Evolutionary conservation across 2,113 vertebrate species (phyloP).

Genomic region (Helogale parvula): DNA sequence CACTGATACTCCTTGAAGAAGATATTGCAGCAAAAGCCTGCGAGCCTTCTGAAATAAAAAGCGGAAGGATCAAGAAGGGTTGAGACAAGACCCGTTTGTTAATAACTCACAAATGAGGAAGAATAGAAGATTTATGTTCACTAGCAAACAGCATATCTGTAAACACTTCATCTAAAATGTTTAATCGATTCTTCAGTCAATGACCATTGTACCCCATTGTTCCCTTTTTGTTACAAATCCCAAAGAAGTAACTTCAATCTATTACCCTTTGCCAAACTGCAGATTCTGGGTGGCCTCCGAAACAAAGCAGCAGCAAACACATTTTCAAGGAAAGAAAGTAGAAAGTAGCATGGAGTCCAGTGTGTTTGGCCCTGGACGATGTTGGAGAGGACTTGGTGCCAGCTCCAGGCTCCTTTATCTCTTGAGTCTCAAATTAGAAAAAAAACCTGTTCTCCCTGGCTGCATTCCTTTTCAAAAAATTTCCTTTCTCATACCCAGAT

Average conservation of each 20-base stretch:
- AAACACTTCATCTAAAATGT: neutral
- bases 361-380: neutral
- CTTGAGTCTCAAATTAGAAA: conserved; percentile 53
- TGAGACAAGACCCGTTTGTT: neutral
- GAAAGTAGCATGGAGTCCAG: neutral
- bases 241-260: neutral
- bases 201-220: neutral
- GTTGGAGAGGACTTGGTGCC: neutral
- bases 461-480: conserved; percentile 66
- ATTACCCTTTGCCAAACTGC: neutral
- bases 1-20: neutral
- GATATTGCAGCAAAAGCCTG: neutral
- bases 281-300: neutral
- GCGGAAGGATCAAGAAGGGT: neutral
- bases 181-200: conserved; percentile 22
- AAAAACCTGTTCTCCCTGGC: conserved; percentile 72
- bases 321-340: neutral
- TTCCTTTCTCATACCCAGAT: conserved; percentile 67
- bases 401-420: conserved; percentile 47
- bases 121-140: neutral
- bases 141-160: neutral
- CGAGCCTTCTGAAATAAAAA: neutral
- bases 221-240: neutral
- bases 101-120: neutral
- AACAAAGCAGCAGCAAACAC: neutral